Base-by-base conservation (phyloP, 1,140 invertebrate genomes). In the Lasaia peninsularis region DNA sequence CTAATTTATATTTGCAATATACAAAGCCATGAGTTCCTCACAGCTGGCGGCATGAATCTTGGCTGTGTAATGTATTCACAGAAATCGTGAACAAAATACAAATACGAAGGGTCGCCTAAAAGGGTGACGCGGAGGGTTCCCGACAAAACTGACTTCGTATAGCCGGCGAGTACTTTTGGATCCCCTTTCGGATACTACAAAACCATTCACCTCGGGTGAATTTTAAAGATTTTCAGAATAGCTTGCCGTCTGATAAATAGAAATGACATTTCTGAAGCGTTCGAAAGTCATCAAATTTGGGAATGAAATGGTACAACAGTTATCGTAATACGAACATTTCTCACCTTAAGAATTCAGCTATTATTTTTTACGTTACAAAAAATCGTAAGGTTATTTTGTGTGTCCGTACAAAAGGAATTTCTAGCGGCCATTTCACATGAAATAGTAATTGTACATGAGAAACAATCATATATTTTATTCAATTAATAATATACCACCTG, bases 31-130 rank as follows among this genome's bases (percentile, higher is more conserved):
- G 11, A 44, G 40, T 44, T 20, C 40, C 18, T 44, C 40, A 44
- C 40, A 44, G 40, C 40, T 44, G 40, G 16, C 16, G 16, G 76
- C 73, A 78, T 68, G 66, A 72, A 67, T 64, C 71, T 71, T 60
- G 70, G 69, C 69, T 67, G 74, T 79, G 78, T 87, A 87, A 86
- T 78, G 80, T 85, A 87, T 87, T 83, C 81, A 65, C 63, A 75
- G 78, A 80, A 74, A 80, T 79, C 80, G 80, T 82, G 81, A 77
- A 82, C 77, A 69, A 81, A 87, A 87, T 87, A 85, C 75, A 79
- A 85, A 85, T 75, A 85, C 71, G 71, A 65, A 55, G 75, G 71
- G 68, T 71, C 67, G 75, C 55, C 65, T 80, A 67, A 67, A 81
- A 75, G 71, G 71, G 71, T 66, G 68, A 67, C 65, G 63, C 77